Conservation (phyloP, 1,140 invertebrate species). For the Rhizoglyphus robini region DNA sequence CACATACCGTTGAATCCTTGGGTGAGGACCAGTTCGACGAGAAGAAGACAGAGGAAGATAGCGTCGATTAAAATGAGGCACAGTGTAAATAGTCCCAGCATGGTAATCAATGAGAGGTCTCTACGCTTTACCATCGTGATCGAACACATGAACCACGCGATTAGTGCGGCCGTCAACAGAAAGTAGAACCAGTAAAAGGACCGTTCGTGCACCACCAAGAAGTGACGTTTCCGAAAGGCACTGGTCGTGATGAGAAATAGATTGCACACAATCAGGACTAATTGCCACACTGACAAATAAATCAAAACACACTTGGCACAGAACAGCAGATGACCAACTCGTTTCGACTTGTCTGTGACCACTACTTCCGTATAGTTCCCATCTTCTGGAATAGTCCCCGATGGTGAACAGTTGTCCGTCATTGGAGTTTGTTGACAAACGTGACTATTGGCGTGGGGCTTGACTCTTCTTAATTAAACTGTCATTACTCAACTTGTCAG, state of each 20-base stretch:
- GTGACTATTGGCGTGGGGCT: no score
- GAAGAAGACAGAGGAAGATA: not conserved
- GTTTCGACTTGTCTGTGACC: not conserved
- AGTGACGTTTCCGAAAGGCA: not conserved
- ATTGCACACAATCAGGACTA: not conserved
- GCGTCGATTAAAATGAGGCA: not conserved
- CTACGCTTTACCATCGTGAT: not conserved
- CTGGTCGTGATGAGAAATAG: not conserved
- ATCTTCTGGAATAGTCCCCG: no score
- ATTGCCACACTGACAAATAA: conserved; percentile 3
- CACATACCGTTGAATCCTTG: not conserved
- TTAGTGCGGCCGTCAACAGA: not conserved
- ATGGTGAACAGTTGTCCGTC: no score
- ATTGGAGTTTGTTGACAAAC: no score
- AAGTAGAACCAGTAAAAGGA: not conserved
- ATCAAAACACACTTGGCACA: not conserved
- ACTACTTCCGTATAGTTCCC: not conserved
- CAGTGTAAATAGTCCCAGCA: not conserved
- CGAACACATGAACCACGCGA: not conserved
- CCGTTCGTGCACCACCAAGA: not conserved
- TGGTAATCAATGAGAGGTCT: not conserved
- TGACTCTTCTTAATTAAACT: no score
- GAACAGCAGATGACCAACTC: not conserved
- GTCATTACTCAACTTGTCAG: no score
- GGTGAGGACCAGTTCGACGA: not conserved